Conservation (phyloP, 2,113 vertebrate species). For the Passer domesticus region DNA sequence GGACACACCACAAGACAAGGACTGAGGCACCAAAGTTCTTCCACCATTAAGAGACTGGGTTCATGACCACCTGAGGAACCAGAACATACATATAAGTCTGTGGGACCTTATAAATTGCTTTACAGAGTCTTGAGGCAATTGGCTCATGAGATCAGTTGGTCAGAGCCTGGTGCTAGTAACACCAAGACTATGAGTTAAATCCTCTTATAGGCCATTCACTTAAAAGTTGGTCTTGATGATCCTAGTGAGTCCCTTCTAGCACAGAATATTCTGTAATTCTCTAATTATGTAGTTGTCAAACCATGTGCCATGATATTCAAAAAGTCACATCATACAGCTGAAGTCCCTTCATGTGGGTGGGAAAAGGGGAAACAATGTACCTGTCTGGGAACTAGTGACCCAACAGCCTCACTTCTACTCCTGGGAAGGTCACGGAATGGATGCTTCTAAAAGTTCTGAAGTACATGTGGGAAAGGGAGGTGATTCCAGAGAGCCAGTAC, state of each 20-base stretch:
- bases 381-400: background rate
- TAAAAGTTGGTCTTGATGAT: background rate
- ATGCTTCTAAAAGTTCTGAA: background rate
- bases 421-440: background rate
- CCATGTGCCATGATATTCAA: background rate
- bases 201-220: background rate
- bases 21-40: background rate
- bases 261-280: background rate
- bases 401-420: background rate
- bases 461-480: background rate
- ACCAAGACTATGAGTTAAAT: background rate
- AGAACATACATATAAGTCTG: background rate
- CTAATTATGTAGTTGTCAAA: background rate
- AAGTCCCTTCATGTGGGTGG: background rate
- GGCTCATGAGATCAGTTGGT: background rate
- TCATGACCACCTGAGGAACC: background rate
- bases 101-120: background rate
- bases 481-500: rapidly evolving
- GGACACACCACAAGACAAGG: background rate
- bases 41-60: background rate
- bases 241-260: background rate
- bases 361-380: background rate
- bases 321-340: background rate
- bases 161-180: background rate
- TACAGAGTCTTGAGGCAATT: background rate